phyloP scores from a whole-genome alignment of 2,113 vertebrate genomes.

The Ictalurus furcatus region DNA sequence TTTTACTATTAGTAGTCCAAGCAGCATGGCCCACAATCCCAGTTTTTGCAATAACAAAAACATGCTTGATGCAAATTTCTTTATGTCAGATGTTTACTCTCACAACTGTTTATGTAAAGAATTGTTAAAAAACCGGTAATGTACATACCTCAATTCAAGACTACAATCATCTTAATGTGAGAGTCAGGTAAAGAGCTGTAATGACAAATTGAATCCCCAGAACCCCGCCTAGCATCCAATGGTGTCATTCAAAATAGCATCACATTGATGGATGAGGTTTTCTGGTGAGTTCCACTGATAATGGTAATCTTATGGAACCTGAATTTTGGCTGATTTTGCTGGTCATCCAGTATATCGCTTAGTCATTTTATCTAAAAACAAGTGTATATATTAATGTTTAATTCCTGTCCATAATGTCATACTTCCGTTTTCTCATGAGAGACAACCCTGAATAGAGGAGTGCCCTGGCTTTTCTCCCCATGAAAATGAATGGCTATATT shows the following conservation, averaged over 20 bases:
- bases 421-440: slow-evolving; percentile 53
- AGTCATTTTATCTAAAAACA: not conserved
- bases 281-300: not conserved
- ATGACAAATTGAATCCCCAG: not conserved
- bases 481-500: slow-evolving; percentile 68
- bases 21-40: not conserved
- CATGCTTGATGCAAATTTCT: not conserved
- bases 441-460: slow-evolving; percentile 59
- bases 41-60: not conserved
- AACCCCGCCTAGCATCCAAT: not conserved
- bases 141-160: not conserved
- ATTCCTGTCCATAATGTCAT: slow-evolving; percentile 36
- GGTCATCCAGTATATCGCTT: not conserved
- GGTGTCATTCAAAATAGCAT: not conserved
- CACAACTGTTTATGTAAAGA: not conserved
- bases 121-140: not conserved
- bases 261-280: not conserved
- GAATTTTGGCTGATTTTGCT: not conserved
- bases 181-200: not conserved
- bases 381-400: slow-evolving; percentile 31
- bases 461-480: slow-evolving; percentile 61
- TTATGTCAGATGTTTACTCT: not conserved
- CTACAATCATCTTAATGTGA: not conserved
- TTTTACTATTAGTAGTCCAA: not conserved
- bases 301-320: not conserved